phyloP scores from a whole-genome alignment of 2,888 invertebrate species.

The Ferdinandea cuprea region DNA sequence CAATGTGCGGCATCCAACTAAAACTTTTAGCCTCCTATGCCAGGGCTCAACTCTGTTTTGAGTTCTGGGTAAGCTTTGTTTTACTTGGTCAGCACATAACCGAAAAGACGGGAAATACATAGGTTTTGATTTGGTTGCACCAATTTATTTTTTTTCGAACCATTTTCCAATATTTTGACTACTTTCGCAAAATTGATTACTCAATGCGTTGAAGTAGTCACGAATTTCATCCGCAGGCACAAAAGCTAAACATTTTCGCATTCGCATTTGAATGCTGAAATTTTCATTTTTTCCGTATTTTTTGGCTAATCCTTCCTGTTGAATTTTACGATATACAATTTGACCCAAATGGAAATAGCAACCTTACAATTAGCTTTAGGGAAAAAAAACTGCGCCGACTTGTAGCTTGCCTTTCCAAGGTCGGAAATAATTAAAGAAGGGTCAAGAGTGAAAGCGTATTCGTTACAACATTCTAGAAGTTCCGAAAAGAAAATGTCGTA shows the following conservation, averaged over 20 bases:
- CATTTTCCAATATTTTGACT: constrained; percentile 19
- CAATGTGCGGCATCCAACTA: constrained; percentile 22
- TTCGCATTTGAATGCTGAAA: constrained; percentile 11
- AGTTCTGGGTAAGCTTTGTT: constrained; percentile 30
- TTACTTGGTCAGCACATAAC: constrained; percentile 16
- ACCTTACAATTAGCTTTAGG: not conserved
- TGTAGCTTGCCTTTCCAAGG: constrained; percentile 15
- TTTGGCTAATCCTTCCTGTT: not conserved
- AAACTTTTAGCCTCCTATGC: constrained; percentile 17
- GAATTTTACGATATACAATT: not conserved
- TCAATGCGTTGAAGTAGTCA: constrained; percentile 12
- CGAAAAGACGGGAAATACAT: constrained; percentile 19
- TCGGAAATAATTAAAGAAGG: constrained; percentile 16
- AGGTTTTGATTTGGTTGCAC: not conserved
- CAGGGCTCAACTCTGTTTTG: constrained; percentile 26
- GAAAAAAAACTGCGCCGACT: constrained; percentile 14
- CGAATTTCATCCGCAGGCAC: constrained; percentile 11
- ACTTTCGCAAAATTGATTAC: constrained; percentile 21
- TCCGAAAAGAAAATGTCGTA: constrained; percentile 26
- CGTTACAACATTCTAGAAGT: not conserved
- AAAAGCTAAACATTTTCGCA: constrained; percentile 10
- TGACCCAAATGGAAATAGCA: not conserved
- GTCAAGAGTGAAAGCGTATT: not conserved
- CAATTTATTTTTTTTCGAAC: constrained; percentile 22
- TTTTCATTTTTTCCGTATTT: not conserved